phyloP scores from a whole-genome alignment of 2,888 invertebrate species.

The Megamerina dolium region DNA sequence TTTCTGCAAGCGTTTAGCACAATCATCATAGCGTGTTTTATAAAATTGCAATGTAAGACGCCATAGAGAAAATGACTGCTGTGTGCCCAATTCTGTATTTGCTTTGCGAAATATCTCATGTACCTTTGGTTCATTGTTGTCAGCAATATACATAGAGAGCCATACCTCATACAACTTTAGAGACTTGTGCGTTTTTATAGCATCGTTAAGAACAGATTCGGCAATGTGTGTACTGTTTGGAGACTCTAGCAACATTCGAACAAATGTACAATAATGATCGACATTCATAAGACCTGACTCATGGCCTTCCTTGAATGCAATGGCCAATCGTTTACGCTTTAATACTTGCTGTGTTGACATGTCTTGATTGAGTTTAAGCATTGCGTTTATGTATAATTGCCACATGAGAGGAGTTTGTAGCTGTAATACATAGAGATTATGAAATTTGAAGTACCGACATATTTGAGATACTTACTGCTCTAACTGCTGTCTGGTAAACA shows the following conservation, averaged over 20 bases:
- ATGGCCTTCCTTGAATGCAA: constrained; percentile 52
- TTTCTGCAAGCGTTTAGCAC: constrained; percentile 28
- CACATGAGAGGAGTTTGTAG: constrained; percentile 53
- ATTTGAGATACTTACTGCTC: constrained; percentile 33
- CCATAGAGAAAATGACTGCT: constrained; percentile 34
- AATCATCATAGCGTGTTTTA: constrained; percentile 31
- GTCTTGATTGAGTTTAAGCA: constrained; percentile 54
- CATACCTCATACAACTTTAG: constrained; percentile 53
- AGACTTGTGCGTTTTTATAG: constrained; percentile 49
- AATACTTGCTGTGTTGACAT: constrained; percentile 48
- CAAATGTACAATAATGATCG: constrained; percentile 52
- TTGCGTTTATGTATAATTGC: constrained; percentile 54
- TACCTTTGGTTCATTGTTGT: constrained; percentile 47
- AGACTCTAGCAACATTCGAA: constrained; percentile 35
- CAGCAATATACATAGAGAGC: constrained; percentile 49
- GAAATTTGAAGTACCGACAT: too few species aligned
- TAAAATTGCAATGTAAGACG: constrained; percentile 36
- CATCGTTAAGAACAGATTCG: constrained; percentile 41
- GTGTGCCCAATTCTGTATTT: constrained; percentile 25
- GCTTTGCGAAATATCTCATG: constrained; percentile 48
- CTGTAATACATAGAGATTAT: constrained; percentile 15
- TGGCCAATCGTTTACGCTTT: constrained; percentile 51
- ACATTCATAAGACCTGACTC: constrained; percentile 50
- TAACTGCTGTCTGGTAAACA: constrained; percentile 52
- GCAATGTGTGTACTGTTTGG: constrained; percentile 23